Conservation (phyloP, 1,140 invertebrate genomes). For the Drosophila insularis region DNA sequence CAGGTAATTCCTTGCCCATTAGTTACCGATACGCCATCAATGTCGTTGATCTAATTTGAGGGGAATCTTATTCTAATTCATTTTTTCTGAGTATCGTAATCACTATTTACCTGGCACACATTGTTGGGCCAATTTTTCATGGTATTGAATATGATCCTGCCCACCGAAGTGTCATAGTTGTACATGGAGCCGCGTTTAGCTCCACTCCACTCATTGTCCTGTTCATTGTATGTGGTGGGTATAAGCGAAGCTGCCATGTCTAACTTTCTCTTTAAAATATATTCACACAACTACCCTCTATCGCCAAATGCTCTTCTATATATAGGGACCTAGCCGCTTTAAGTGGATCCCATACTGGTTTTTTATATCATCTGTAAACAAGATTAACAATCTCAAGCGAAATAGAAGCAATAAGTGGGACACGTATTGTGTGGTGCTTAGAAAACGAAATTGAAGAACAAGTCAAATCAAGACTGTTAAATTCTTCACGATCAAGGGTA, state of each 20-base stretch:
- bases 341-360: conserved; percentile 51
- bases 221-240: conserved; percentile 59
- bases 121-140: conserved; percentile 70
- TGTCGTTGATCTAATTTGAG: conserved; percentile 47
- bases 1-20: conserved; percentile 55
- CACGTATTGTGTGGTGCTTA: too few relatives aligned
- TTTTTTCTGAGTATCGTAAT: neutral
- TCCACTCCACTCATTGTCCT: conserved; percentile 69
- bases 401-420: too few relatives aligned
- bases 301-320: conserved; percentile 31
- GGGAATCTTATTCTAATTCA: neutral
- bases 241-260: conserved; percentile 53
- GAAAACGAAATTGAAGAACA: too few relatives aligned
- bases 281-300: conserved; percentile 3
- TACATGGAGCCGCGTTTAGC: conserved; percentile 56
- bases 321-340: conserved; percentile 45
- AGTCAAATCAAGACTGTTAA: too few relatives aligned
- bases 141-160: conserved; percentile 51
- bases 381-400: too few relatives aligned
- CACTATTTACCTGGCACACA: conserved; percentile 51
- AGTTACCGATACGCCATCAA: conserved; percentile 59
- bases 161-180: conserved; percentile 59
- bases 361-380: conserved; percentile 47
- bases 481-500: too few relatives aligned
- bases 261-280: conserved; percentile 45